A percentile compares a stretch with the other conserved stretches of the same genome.
Evolutionary conservation across 2,797 vertebrate genomes (phyloP).

Genomic region (Balearica regulorum): DNA sequence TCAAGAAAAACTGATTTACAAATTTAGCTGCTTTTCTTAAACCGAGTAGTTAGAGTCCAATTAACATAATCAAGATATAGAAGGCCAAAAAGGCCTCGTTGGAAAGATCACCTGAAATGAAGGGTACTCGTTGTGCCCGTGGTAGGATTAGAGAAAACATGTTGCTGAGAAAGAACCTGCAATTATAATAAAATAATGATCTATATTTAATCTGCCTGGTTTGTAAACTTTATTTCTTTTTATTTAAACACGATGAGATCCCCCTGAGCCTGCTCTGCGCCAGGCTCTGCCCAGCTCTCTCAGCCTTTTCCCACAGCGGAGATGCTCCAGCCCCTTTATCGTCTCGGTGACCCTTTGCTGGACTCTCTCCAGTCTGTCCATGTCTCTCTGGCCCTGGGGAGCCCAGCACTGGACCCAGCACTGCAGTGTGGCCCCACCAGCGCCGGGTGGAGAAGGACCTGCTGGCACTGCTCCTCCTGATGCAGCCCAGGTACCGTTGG

Average conservation of each 20-base stretch:
- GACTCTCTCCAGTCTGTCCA: too few species aligned
- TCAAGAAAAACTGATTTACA: background rate
- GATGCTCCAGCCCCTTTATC: background rate
- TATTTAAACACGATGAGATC: background rate
- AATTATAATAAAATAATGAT: background rate
- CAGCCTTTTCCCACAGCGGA: background rate
- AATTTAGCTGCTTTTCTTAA: background rate
- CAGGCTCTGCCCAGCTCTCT: background rate
- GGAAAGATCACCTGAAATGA: background rate
- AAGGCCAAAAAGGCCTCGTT: background rate
- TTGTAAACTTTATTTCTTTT: background rate
- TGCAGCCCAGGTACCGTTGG: background rate
- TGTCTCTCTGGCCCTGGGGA: background rate
- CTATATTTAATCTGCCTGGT: background rate
- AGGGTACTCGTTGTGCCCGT: background rate
- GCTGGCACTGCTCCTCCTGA: background rate
- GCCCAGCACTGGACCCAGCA: background rate
- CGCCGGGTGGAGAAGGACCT: background rate
- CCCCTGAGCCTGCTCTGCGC: background rate
- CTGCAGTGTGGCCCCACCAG: background rate
- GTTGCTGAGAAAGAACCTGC: background rate
- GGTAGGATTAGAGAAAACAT: background rate
- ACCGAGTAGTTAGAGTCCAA: background rate
- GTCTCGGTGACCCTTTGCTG: background rate
- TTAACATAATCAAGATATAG: background rate